These are phyloP conservation scores for Otolemur garnettii DNA, from an alignment of 2,113 vertebrate species.

Conservation along the genomic window DNA sequence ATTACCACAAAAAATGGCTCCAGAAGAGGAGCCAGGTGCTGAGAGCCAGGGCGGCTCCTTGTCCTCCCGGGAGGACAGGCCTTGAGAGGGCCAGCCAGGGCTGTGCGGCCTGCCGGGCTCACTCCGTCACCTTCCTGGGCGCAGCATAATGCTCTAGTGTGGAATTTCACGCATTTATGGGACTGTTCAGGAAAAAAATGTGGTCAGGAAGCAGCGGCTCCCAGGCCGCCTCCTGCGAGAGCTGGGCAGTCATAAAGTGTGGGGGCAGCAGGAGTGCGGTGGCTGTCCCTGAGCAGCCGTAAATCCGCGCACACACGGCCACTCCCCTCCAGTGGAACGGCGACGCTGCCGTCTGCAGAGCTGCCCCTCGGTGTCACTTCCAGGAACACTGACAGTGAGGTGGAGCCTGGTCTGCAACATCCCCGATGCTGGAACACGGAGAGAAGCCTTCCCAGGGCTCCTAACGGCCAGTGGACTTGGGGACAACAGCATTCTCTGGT, in stretches of 20 bases:
- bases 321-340: fast-evolving
- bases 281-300: fast-evolving
- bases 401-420: fast-evolving
- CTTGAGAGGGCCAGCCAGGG: neutral
- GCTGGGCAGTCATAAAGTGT: neutral
- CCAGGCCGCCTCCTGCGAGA: neutral
- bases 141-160: fast-evolving
- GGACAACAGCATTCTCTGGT: neutral
- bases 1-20: neutral
- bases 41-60: neutral
- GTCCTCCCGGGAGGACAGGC: neutral
- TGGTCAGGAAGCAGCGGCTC: fast-evolving
- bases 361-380: neutral
- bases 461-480: neutral
- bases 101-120: neutral
- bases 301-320: fast-evolving
- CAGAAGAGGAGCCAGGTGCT: neutral
- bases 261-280: neutral
- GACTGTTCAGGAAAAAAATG: neutral
- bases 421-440: neutral
- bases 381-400: fast-evolving
- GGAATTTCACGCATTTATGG: fast-evolving
- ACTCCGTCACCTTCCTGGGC: fast-evolving
- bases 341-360: fast-evolving
- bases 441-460: neutral